These are phyloP conservation scores for Steinernema scapterisci DNA, from an alignment of 2,888 invertebrate genomes.

Conservation along the genomic window DNA sequence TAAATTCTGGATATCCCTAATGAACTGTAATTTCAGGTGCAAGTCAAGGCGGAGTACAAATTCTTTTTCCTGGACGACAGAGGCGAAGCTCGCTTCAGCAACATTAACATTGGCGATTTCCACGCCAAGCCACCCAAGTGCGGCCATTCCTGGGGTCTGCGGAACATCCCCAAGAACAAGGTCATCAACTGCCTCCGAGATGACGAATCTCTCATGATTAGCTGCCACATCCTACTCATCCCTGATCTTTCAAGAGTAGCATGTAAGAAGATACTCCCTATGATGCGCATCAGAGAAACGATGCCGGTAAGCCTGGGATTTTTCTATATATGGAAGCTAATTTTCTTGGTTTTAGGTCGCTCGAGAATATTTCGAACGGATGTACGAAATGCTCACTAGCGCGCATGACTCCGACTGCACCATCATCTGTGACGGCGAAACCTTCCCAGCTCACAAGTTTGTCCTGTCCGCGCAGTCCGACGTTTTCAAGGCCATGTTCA, in stretches of 20 bases:
- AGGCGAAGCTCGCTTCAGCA: slow-evolving; percentile 61
- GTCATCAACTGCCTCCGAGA: slow-evolving; percentile 60
- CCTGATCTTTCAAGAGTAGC: slow-evolving; percentile 57
- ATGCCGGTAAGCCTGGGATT: no score
- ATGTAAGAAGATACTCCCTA: slow-evolving; percentile 44
- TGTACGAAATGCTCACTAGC: slow-evolving; percentile 49
- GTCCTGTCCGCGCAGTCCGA: slow-evolving; percentile 64
- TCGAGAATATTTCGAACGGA: slow-evolving; percentile 45
- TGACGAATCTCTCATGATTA: slow-evolving; percentile 65
- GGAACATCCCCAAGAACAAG: slow-evolving; percentile 66
- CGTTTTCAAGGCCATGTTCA: slow-evolving; percentile 66
- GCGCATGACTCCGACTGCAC: slow-evolving; percentile 59
- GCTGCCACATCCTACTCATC: slow-evolving; percentile 66
- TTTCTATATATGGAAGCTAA: no score
- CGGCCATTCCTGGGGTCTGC: slow-evolving; percentile 67
- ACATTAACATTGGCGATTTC: slow-evolving; percentile 68
- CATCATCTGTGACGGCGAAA: slow-evolving; percentile 46
- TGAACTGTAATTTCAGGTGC: slow-evolving; percentile 47
- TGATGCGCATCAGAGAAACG: slow-evolving; percentile 1
- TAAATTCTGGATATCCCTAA: no score
- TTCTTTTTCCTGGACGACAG: slow-evolving; percentile 67
- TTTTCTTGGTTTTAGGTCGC: slow-evolving; percentile 40
- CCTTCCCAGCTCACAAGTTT: slow-evolving; percentile 62
- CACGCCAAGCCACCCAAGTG: slow-evolving; percentile 68
- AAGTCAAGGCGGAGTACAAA: slow-evolving; percentile 67